A percentile compares a stretch with the other conserved stretches of the same genome.
phyloP scores from a whole-genome alignment of 1,140 invertebrate species.

The Spodoptera litura region DNA sequence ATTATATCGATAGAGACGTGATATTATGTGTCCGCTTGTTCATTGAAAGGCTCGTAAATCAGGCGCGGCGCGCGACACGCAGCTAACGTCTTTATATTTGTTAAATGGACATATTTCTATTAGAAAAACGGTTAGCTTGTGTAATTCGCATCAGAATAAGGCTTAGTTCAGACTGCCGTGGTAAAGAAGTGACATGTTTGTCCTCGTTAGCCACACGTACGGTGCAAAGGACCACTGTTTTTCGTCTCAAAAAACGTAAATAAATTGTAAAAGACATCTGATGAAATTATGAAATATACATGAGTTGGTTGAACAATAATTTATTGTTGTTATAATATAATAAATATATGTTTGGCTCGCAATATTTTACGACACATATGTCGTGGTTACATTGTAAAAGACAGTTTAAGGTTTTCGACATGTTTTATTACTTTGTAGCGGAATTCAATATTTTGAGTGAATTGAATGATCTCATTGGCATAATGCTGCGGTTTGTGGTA shows the following conservation, averaged over 20 bases:
- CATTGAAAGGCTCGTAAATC: constrained; percentile 28
- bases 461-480: constrained; percentile 23
- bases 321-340: constrained; percentile 40
- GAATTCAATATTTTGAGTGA: constrained; percentile 11
- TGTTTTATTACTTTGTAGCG: constrained; percentile 15
- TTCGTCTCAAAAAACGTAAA: constrained; percentile 10
- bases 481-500: background rate
- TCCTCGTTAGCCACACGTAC: constrained; percentile 4
- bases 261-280: constrained; percentile 44
- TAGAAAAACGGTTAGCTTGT: constrained; percentile 16
- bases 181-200: background rate
- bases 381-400: constrained; percentile 8
- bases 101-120: constrained; percentile 30
- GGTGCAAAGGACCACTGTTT: background rate
- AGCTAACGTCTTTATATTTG: constrained; percentile 32
- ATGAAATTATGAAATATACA: constrained; percentile 43
- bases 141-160: constrained; percentile 24
- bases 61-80: constrained; percentile 28
- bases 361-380: constrained; percentile 37
- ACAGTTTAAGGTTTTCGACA: constrained; percentile 7
- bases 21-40: constrained; percentile 16
- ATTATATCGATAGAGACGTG: constrained; percentile 40
- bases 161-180: background rate
- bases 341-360: constrained; percentile 23
- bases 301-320: constrained; percentile 41